These are phyloP conservation scores for Platycheirus rosarum DNA, from an alignment of 2,888 invertebrate genomes.

Conservation along the genomic window DNA sequence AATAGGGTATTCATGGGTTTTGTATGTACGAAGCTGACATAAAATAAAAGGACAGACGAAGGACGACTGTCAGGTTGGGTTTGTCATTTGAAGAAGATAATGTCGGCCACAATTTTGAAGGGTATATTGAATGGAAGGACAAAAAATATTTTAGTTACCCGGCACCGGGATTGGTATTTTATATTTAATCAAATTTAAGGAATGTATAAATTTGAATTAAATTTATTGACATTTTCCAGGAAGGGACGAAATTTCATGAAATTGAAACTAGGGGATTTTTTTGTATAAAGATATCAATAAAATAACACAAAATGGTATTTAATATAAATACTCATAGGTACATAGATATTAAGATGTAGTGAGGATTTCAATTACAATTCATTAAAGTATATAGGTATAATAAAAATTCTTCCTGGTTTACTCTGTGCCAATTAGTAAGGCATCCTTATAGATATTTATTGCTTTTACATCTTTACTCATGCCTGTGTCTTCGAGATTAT, in stretches of 20 bases:
- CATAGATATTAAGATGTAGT: no score
- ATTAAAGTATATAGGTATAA: no score
- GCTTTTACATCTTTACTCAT: no score
- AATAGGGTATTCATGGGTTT: constrained; percentile 53
- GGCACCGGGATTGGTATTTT: constrained; percentile 41
- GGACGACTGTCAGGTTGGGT: constrained; percentile 58
- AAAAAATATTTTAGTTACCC: constrained; percentile 15
- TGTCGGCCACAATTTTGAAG: constrained; percentile 48
- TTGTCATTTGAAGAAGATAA: constrained; percentile 58
- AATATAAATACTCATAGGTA: no score
- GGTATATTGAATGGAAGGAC: constrained; percentile 34
- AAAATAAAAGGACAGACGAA: constrained; percentile 44
- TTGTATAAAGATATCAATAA: no score
- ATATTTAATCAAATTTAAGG: constrained; percentile 69
- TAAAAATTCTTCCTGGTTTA: no score
- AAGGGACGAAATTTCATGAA: neutral
- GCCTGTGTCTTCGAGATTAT: no score
- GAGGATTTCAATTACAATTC: no score
- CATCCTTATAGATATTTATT: no score
- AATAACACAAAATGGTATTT: no score
- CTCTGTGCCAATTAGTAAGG: no score
- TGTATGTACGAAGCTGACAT: constrained; percentile 8
- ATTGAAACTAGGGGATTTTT: neutral
- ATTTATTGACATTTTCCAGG: constrained; percentile 16
- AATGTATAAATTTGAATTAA: constrained; percentile 52